Evolutionary conservation across 2,888 invertebrate genomes (phyloP), one percentile per base, ranked within the genome.

Genomic region (Trissonchulus latispiculum): DNA sequence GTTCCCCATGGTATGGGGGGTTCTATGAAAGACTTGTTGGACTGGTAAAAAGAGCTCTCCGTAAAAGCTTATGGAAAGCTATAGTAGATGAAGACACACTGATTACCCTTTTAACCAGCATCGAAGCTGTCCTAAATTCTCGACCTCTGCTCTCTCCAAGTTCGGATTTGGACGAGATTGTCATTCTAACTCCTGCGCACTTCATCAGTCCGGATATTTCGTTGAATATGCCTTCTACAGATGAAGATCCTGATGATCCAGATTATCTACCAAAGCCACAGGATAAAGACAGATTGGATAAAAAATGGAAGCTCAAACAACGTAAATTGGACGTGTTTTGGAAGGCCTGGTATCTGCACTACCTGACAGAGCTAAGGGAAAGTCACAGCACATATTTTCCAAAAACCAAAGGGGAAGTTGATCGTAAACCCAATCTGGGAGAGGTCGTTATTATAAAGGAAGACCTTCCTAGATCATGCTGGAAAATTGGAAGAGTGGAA

Each of bases 1-100:
- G 79, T 0, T 82, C 84, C 1, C 77, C 84, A 1, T 85, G 85
- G 84, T 83, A 83, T 83, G 84, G 84, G 70, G 84, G 85, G 61
- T 83, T 81, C 76, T 85, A 83, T 79, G 84, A 85, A 77, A 76
- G 84, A 31, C 75, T 85, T 2, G 78, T 85, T 23, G 79, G 81
- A 3, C 69, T 82, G 3, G 61, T 84, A 2, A 85, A 86, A 75
- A 74, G 74, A 15, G 73, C 73, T 59, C 37, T 73, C 18, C 74
- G 74, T n/a, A 73, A 48, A 29, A 18, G 18, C n/a, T 18, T 73
- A 36, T 15, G 36, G 37, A 74, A 35, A 73, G 23, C 36, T 73
- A n/a, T 28, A 3, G 28, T 73, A n/a, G 3, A 2, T 23, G 32
- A 23, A 23, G 74, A 35, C 31, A 29, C 74, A 36, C n/a, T 73